phyloP scores from a whole-genome alignment of 1,140 invertebrate genomes.

The Andricus grossulariae region DNA sequence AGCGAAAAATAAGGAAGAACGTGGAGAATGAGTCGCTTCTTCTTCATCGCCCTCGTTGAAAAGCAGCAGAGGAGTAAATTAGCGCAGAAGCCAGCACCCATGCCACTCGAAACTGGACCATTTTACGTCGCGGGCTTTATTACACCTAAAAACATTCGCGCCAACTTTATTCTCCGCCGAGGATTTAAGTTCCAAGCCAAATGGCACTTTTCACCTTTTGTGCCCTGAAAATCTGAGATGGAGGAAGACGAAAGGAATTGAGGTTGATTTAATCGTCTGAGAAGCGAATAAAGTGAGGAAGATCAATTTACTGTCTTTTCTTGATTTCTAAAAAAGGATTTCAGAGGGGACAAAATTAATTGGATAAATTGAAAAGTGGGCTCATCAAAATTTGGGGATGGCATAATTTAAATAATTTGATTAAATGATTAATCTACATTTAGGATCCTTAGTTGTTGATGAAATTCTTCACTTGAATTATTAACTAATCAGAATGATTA shows the following conservation, averaged over 20 bases:
- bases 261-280: constrained; percentile 1
- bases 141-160: constrained; percentile 12
- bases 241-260: background rate
- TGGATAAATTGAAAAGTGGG: background rate
- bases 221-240: background rate
- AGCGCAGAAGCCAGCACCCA: constrained; percentile 35
- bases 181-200: constrained; percentile 22
- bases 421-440: no score
- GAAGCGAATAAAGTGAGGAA: background rate
- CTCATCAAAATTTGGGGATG: background rate
- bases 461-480: no score
- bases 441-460: no score
- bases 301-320: background rate
- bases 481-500: no score
- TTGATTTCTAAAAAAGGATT: background rate
- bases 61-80: constrained; percentile 43
- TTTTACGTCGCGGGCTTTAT: constrained; percentile 9
- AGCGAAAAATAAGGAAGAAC: background rate
- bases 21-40: constrained; percentile 29
- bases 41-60: constrained; percentile 33
- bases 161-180: background rate
- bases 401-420: background rate
- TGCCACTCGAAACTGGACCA: constrained; percentile 3
- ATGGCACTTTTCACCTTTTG: constrained; percentile 22
- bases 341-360: background rate